Evolutionary conservation across 2,797 vertebrate genomes (phyloP), one percentile per base, ranked within the genome.

Genomic region (Acanthurus lineatus): DNA sequence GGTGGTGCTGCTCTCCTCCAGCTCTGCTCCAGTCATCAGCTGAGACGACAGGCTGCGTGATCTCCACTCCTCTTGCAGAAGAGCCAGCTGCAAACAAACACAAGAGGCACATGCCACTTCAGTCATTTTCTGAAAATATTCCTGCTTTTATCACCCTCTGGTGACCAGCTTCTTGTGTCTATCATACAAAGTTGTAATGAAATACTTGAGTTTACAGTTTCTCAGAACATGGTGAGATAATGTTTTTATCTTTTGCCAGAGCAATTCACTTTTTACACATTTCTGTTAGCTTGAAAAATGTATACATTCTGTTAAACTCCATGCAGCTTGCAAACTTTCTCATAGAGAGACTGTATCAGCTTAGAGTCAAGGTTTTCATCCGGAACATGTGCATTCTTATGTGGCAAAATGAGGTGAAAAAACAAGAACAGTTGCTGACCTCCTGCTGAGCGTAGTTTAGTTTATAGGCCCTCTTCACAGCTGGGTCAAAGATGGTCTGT

Each of bases 401-500:
- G 4, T 14, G 6, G 48, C 6, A 59, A 28, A 28, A 22, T 42
- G 2, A 9, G n/a, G 8, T 35, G 1, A 49, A 67, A 54, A 4
- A n/a, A 42, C 25, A 60, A 35, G 64, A 15, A 10, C 10, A 25
- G 44, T 7, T 10, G 15, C 92, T 90, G 81, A 99, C 98, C 97
- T 99, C 97, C 80, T 99, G 97, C 84, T 96, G 93, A 45, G 96
- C 90, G 0, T 99, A 99, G 83, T 92, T 96, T 73, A 99, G 96
- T 86, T 98, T 99, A 92, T 98, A 97, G 19, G 97, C 95, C 68
- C 96, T 96, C 93, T 99, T 99, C 81, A 97, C 92, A 3, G 98
- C 97, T 0, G 98, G 98, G 90, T 99, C 98, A 79, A 99, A 99
- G 74, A 95, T 95, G 10, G 96, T 97, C 89, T 97, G 97, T 0